phyloP scores from a whole-genome alignment of 35 echinoderm and acorn worm species.

The Stichopus chloronotus region DNA sequence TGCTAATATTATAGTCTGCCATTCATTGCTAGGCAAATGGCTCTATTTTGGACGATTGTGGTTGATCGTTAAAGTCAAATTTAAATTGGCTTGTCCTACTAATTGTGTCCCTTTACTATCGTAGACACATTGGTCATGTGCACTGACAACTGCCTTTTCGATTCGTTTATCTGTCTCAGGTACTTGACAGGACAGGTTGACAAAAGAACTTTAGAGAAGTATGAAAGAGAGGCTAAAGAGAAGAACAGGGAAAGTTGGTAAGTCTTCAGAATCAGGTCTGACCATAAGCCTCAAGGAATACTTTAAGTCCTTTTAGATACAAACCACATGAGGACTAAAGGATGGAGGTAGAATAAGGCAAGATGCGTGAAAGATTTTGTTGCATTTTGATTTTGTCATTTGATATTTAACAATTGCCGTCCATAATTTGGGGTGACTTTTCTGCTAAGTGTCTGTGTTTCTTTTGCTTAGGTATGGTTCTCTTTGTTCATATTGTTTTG shows the following conservation, averaged over 20 bases:
- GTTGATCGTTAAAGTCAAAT: too few relatives aligned
- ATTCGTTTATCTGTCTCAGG: conserved; percentile 40
- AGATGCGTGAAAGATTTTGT: not conserved
- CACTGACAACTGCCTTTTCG: too few relatives aligned
- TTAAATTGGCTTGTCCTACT: too few relatives aligned
- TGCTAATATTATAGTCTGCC: too few relatives aligned
- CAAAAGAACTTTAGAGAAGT: conserved; percentile 97
- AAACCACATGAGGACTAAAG: not conserved
- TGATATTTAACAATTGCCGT: not conserved
- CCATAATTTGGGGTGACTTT: too few relatives aligned
- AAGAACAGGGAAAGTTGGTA: conserved; percentile 99
- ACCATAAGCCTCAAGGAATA: not conserved
- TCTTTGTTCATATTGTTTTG: too few relatives aligned
- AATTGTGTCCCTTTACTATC: too few relatives aligned
- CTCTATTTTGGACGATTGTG: too few relatives aligned
- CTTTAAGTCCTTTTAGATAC: not conserved
- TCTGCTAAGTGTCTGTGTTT: too few relatives aligned
- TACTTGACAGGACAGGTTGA: conserved; percentile 91
- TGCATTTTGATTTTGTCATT: not conserved
- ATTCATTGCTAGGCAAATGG: too few relatives aligned
- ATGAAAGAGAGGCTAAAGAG: conserved; percentile 94
- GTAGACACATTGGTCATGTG: too few relatives aligned
- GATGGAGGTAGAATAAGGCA: not conserved
- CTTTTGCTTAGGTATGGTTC: too few relatives aligned
- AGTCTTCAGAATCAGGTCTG: conserved; percentile 30